Evolutionary conservation across 2,888 invertebrate genomes (phyloP), one percentile per base, ranked within the genome.

Genomic region (Macrophya alboannulata): DNA sequence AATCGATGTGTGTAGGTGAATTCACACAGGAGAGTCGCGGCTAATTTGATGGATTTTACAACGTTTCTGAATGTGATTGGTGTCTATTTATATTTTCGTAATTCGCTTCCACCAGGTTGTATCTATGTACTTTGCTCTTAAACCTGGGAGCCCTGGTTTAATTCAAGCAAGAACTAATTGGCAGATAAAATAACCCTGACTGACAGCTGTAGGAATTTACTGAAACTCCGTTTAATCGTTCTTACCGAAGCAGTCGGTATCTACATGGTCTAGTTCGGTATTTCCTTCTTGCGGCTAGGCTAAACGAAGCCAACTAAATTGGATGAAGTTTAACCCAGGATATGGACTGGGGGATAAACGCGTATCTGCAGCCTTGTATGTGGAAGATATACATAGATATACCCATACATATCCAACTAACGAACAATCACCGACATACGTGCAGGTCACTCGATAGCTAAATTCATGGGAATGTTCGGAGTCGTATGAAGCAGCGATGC

Each of bases 241-340:
- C 43, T n/a, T 31, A 45, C 10, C 2, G 10, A 45, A 37, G 9
- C 40, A 71, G 37, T 45, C 12, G 43, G 21, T 31, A 21, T 40
- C 31, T 51, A 25, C 31, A 15, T 25, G n/a, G 55, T 51, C 25
- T 21, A 40, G 79, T 59, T 79, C 79, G 62, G 59, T 48, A 59
- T 62, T 79, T 79, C 79, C 79, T 79, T 79, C 79, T 79, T 79
- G 79, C 40, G 79, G 79, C 40, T 62, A 79, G 3, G 59, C 40
- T 43, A n/a, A 79, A 59, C 79, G 48, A 51, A 79, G 59, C 79
- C 43, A 59, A 79, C 79, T 62, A 62, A 79, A 79, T 79, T 59
- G 62, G 79, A 48, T n/a, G 17, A 59, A 43, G 59, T 79, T 79
- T 79, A 79, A 62, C 62, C 5, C 1, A 59, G 72, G 12, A 21